Base-by-base conservation (phyloP, 2,113 vertebrate species). In the Cairina moschata region DNA sequence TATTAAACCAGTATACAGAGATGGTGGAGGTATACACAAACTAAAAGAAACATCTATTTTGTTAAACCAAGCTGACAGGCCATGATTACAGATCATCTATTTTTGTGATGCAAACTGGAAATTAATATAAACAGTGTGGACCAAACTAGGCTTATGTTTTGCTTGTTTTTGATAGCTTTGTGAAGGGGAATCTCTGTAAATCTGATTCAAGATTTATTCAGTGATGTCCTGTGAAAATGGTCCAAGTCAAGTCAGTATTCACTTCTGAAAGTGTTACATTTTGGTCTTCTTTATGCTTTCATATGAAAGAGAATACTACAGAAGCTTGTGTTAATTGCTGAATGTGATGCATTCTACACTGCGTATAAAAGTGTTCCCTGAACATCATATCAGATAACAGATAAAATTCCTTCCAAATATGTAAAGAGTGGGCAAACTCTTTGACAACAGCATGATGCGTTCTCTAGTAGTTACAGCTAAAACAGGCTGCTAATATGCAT, bases 391-490 rank as follows among this genome's bases (percentile, higher is more conserved):
- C 60, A 82, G 63, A 67, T 56, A 87, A 76, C 21, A 13, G 83
- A 74, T 62, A 91, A 76, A 83, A 90, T 67, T 94, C 92, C 86
- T 74, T 95, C 86, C 83, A 96, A 81, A 86, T 91, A 84, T 72
- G 74, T 94, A 26, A 76, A 85, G 92, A 96, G 91, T 91, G 92
- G 80, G 91, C 92, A 95, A 93, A 86, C 73, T 91, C 88, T 91
- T 56, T 96, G 90, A 93, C 4, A 52, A 72, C 92, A 93, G 88
- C 31, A 68, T 54, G 91, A 92, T 91, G 90, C 91, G 78, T 94
- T 44, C 86, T 87, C 54, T 93, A 93, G 83, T 92, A 72, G 80
- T 69, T 94, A 62, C 25, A 83, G 95, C 92, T 93, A 93, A 91
- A 95, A 75, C 65, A 75, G 83, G 77, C 86, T 94, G 80, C 88